A percentile compares a stretch with the other conserved stretches of the same genome.
These are phyloP conservation scores for Rhagium mordax DNA, from an alignment of 2,888 invertebrate species.

Conservation along the genomic window DNA sequence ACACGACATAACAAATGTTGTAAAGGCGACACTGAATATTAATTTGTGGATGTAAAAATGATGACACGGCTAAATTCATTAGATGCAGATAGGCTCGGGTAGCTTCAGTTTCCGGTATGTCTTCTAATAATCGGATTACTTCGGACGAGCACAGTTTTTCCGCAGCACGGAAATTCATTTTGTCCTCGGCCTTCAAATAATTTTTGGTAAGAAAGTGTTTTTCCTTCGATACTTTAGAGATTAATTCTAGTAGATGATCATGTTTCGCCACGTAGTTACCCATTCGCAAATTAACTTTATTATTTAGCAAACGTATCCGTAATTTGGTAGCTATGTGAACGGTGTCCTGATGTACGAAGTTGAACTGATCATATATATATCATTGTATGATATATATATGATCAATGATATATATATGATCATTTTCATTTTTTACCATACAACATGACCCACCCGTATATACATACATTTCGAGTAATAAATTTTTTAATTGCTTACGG, in stretches of 20 bases:
- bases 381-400: no score
- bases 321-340: slow-evolving; percentile 43
- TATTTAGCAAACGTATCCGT: slow-evolving; percentile 37
- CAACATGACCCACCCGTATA: no score
- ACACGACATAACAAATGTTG: slow-evolving; percentile 4
- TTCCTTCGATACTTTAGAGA: slow-evolving; percentile 32
- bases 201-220: slow-evolving; percentile 32
- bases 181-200: slow-evolving; percentile 33
- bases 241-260: slow-evolving; percentile 27
- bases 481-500: no score
- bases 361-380: no score
- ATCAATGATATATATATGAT: no score
- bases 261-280: slow-evolving; percentile 22
- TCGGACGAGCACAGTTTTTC: slow-evolving; percentile 27
- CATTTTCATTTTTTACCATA: no score
- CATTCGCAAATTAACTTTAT: slow-evolving; percentile 25
- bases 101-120: not conserved
- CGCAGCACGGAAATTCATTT: slow-evolving; percentile 40
- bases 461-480: no score
- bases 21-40: not conserved
- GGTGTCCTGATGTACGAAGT: slow-evolving; percentile 42
- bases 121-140: not conserved
- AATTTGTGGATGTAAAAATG: slow-evolving; percentile 19
- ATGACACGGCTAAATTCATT: slow-evolving; percentile 7
- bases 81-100: not conserved